Conservation (phyloP, 2,113 vertebrate genomes). For the Grallaria varia region DNA sequence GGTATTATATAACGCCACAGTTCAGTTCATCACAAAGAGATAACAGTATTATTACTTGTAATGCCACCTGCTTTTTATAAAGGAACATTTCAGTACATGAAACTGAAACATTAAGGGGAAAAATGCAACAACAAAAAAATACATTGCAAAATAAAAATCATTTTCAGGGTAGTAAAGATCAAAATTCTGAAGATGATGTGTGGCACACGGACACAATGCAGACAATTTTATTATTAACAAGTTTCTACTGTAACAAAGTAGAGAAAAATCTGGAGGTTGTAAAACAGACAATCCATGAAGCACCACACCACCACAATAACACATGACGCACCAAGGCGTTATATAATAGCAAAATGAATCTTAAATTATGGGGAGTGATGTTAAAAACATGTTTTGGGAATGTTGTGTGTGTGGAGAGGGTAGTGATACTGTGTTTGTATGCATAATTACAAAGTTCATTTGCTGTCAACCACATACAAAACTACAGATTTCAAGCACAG, state of each 20-base stretch:
- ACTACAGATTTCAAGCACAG: not conserved
- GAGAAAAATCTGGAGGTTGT: not conserved
- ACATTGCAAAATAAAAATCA: not conserved
- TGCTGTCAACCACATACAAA: not conserved
- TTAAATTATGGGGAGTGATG: not conserved
- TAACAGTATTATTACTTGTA: not conserved
- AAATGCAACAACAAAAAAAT: not conserved
- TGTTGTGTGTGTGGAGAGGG: not conserved
- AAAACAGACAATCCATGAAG: not conserved
- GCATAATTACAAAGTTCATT: not conserved
- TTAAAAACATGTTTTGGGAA: not conserved
- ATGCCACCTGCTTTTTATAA: slow-evolving; percentile 63
- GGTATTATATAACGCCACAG: slow-evolving; percentile 65
- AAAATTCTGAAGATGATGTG: not conserved
- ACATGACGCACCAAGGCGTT: slow-evolving; percentile 25
- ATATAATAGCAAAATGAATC: slow-evolving; percentile 60
- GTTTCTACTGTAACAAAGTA: not conserved
- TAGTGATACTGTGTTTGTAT: not conserved
- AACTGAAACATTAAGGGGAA: not conserved
- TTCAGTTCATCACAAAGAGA: not conserved
- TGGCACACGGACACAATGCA: not conserved
- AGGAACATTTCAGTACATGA: not conserved
- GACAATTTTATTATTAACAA: not conserved
- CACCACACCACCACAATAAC: not conserved
- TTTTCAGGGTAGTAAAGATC: not conserved